A percentile compares a stretch with the other conserved stretches of the same genome.
These are phyloP conservation scores for Stigmatopora argus DNA, from an alignment of 2,113 vertebrate genomes.

Conservation along the genomic window DNA sequence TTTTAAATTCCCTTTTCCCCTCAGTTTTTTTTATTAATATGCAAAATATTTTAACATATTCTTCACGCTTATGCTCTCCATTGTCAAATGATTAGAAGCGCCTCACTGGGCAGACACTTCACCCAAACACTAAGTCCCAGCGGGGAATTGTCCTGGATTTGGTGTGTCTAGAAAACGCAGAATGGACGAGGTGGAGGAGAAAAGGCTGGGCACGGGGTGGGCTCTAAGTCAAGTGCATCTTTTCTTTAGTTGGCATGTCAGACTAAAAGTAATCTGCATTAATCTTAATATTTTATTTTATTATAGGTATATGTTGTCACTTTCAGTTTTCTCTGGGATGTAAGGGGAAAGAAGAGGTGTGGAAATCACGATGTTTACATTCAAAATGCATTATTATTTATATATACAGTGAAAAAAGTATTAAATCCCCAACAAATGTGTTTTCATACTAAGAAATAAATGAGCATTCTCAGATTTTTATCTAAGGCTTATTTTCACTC, in stretches of 20 bases:
- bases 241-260: slow-evolving; percentile 49
- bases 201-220: slow-evolving; percentile 9
- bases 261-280: slow-evolving; percentile 49
- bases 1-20: background rate
- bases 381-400: too few relatives aligned
- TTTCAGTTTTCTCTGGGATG: slow-evolving; percentile 10
- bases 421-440: too few relatives aligned
- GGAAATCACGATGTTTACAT: background rate
- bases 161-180: slow-evolving; percentile 20
- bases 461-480: too few relatives aligned
- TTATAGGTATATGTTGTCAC: slow-evolving; percentile 25
- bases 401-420: too few relatives aligned
- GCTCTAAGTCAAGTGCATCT: slow-evolving; percentile 50
- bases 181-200: slow-evolving; percentile 1
- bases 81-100: slow-evolving; percentile 30
- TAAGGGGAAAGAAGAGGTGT: too few relatives aligned
- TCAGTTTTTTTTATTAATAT: background rate
- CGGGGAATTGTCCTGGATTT: slow-evolving; percentile 27
- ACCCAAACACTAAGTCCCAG: slow-evolving; percentile 36
- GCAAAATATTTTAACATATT: background rate
- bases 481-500: too few relatives aligned
- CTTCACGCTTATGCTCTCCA: background rate
- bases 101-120: slow-evolving; percentile 25
- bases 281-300: slow-evolving; percentile 45
- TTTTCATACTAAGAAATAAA: too few relatives aligned